phyloP scores from a whole-genome alignment of 2,797 vertebrate species.

The Alcedo atthis region DNA sequence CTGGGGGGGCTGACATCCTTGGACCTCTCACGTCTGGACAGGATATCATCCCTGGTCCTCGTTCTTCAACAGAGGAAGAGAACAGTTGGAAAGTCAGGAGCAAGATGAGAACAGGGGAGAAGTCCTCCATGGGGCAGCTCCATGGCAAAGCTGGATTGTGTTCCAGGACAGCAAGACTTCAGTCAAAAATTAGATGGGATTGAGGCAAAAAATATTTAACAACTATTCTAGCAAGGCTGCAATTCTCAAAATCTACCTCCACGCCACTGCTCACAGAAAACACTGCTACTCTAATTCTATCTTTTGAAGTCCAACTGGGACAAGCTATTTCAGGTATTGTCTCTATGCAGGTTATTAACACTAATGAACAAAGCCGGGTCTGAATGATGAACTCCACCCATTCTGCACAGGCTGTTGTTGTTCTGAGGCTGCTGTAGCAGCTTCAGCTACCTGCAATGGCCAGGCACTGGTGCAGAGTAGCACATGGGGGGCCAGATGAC shows the following conservation, averaged over 20 bases:
- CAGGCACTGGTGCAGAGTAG: neutral
- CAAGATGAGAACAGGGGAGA: neutral
- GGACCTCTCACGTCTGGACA: slow-evolving; percentile 75
- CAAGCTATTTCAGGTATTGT: neutral
- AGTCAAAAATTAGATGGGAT: neutral
- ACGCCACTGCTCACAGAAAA: neutral
- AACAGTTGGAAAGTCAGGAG: neutral
- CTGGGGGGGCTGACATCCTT: slow-evolving; percentile 88
- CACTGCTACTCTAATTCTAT: neutral
- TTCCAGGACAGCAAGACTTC: neutral
- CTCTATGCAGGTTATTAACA: neutral
- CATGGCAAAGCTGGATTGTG: neutral
- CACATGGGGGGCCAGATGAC: neutral
- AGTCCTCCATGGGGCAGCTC: neutral
- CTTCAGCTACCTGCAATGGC: neutral
- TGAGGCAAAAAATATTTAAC: neutral
- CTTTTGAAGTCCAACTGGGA: neutral
- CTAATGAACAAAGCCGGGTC: neutral
- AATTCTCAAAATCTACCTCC: neutral
- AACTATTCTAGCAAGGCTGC: neutral
- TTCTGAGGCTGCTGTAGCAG: neutral
- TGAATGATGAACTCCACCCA: neutral
- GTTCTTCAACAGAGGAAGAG: slow-evolving; percentile 79
- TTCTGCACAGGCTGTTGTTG: neutral
- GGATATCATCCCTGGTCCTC: slow-evolving; percentile 83